Percentiles rank a stretch among this genome's conserved stretches.
Conservation (phyloP, 2,797 vertebrate genomes). For the Poecilia gillii region DNA sequence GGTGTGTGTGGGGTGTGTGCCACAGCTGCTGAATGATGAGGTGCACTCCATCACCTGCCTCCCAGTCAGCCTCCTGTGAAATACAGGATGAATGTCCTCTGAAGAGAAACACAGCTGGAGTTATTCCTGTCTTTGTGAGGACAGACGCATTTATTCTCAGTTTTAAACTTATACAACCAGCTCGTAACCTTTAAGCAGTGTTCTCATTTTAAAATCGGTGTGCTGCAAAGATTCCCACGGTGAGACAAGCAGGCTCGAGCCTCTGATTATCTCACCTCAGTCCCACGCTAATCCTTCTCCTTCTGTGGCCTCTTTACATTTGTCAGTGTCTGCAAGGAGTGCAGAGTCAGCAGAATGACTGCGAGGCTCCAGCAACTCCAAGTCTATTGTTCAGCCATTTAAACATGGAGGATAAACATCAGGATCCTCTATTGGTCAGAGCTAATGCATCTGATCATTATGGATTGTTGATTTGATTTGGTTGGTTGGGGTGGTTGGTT, state of each 20-base stretch:
- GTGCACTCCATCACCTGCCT: slow-evolving; percentile 60
- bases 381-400: slow-evolving; percentile 4
- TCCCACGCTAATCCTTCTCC: slow-evolving; percentile 31
- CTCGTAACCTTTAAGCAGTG: neutral
- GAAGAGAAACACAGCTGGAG: slow-evolving; percentile 11
- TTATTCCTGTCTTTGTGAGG: neutral
- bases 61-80: slow-evolving; percentile 42
- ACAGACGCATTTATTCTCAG: neutral
- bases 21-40: slow-evolving; percentile 61
- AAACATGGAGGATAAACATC: neutral
- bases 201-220: neutral
- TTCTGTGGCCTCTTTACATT: slow-evolving; percentile 21
- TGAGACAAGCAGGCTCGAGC: slow-evolving; percentile 4
- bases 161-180: neutral
- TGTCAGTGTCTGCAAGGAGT: slow-evolving; percentile 24
- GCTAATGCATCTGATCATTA: neutral
- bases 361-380: neutral
- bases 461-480: neutral
- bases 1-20: slow-evolving; percentile 45
- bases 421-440: neutral
- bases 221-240: neutral
- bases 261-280: slow-evolving; percentile 25
- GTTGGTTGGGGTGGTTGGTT: too few relatives aligned
- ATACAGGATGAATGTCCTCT: slow-evolving; percentile 28
- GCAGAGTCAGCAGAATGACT: slow-evolving; percentile 21